Conservation (phyloP, 2,888 invertebrate genomes). For the Cremastobaeus sp. region DNA sequence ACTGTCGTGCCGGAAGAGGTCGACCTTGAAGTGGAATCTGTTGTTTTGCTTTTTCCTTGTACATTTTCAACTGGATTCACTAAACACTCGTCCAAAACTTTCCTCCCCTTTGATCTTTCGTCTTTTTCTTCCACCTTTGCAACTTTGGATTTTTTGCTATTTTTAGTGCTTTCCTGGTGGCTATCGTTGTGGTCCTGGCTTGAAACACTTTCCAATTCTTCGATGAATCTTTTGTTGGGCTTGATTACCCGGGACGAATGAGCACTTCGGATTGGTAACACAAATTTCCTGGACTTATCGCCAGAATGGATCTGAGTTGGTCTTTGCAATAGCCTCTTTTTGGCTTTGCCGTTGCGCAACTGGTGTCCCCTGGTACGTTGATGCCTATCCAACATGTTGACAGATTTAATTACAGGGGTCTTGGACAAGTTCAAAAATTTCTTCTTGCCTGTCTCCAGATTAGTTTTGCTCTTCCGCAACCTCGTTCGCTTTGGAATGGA, state of each 20-base stretch:
- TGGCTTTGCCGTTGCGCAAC: constrained; percentile 74
- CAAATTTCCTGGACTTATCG: constrained; percentile 83
- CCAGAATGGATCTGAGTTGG: constrained; percentile 71
- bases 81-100: constrained; percentile 11
- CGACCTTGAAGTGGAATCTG: constrained; percentile 1
- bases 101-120: constrained; percentile 20
- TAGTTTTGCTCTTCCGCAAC: constrained; percentile 61
- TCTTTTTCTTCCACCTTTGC: constrained; percentile 56
- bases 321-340: constrained; percentile 74
- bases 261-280: constrained; percentile 88
- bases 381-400: constrained; percentile 74
- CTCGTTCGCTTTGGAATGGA: too few species aligned
- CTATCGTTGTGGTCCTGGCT: constrained; percentile 71
- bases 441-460: constrained; percentile 64
- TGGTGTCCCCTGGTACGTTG: constrained; percentile 71
- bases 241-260: constrained; percentile 93
- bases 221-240: constrained; percentile 89
- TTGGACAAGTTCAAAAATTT: constrained; percentile 68
- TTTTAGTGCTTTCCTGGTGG: constrained; percentile 62
- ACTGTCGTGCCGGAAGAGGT: constrained; percentile 1
- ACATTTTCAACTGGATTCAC: neutral
- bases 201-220: constrained; percentile 81
- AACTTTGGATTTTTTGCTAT: constrained; percentile 70
- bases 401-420: constrained; percentile 72
- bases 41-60: neutral